Evolutionary conservation across 1,140 invertebrate species (phyloP).

Genomic region (Anastatus disparis): DNA sequence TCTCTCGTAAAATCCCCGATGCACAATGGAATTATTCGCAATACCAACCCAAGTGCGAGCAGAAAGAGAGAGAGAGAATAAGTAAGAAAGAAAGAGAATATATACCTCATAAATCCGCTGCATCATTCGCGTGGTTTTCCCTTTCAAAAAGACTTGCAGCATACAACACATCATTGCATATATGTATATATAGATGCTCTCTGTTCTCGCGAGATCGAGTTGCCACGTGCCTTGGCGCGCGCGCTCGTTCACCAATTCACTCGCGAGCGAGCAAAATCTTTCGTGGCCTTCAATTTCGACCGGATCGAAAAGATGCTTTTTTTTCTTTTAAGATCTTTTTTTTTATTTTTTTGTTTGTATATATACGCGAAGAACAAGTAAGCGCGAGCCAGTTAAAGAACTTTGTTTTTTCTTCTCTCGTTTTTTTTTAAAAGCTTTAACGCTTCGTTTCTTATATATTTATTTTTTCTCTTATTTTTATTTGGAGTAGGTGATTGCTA

Average conservation of each 20-base stretch:
- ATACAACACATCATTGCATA: background rate
- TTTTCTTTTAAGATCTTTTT: background rate
- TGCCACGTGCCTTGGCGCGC: slow-evolving; percentile 27
- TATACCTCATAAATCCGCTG: slow-evolving; percentile 1
- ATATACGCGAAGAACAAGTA: no score
- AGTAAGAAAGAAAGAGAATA: no score
- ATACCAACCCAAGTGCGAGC: no score
- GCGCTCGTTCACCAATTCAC: no score
- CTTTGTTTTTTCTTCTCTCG: background rate
- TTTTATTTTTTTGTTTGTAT: background rate
- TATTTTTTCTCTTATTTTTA: background rate
- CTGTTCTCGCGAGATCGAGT: background rate
- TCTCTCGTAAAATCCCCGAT: slow-evolving; percentile 64
- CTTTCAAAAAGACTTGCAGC: background rate
- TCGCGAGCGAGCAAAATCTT: no score
- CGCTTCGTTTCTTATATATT: background rate
- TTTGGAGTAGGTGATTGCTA: background rate
- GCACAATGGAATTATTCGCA: slow-evolving; percentile 62
- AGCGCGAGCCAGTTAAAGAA: background rate
- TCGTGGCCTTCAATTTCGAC: slow-evolving; percentile 30
- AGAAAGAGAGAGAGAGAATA: no score
- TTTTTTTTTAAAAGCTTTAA: background rate
- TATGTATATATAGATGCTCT: background rate
- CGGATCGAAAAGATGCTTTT: background rate
- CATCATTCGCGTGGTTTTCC: background rate